Percentiles rank a stretch among this genome's conserved stretches.
Conservation (phyloP, 2,888 invertebrate species). For the Synanthedon formicaeformis region DNA sequence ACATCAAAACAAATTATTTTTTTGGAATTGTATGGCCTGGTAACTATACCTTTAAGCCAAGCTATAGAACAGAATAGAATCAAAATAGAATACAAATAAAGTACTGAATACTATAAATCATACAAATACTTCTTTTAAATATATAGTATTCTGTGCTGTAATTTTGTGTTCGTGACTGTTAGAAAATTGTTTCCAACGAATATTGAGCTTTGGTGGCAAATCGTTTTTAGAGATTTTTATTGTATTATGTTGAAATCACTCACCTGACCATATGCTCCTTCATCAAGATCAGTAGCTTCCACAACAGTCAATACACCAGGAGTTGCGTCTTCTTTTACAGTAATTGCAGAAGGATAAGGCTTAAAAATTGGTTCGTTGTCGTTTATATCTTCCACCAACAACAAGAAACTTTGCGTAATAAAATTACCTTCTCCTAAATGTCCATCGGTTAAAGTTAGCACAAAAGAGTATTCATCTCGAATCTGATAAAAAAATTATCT, state of each 20-base stretch:
- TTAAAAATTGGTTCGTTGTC: slow-evolving; percentile 91
- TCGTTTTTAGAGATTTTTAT: neutral
- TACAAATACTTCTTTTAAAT: no score
- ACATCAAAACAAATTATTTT: no score
- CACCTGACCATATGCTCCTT: slow-evolving; percentile 92
- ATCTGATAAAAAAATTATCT: slow-evolving; percentile 52
- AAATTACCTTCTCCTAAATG: slow-evolving; percentile 87
- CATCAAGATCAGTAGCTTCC: slow-evolving; percentile 90
- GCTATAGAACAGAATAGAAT: no score
- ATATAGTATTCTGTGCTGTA: no score
- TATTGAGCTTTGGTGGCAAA: slow-evolving; percentile 2
- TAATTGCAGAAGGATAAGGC: slow-evolving; percentile 85
- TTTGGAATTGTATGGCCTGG: no score
- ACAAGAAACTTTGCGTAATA: slow-evolving; percentile 88
- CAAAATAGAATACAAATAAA: no score
- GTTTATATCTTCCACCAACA: slow-evolving; percentile 92
- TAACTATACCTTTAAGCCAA: no score
- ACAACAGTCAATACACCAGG: slow-evolving; percentile 82
- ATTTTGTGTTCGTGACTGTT: no score
- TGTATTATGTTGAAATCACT: slow-evolving; percentile 5
- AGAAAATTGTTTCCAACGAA: no score
- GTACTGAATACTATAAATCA: no score
- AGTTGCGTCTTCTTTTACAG: slow-evolving; percentile 81
- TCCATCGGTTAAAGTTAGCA: slow-evolving; percentile 89
- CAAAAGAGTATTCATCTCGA: slow-evolving; percentile 89